These are phyloP conservation scores for Tenualosa thibaudeaui DNA, from an alignment of 2,797 vertebrate genomes.

Conservation along the genomic window DNA sequence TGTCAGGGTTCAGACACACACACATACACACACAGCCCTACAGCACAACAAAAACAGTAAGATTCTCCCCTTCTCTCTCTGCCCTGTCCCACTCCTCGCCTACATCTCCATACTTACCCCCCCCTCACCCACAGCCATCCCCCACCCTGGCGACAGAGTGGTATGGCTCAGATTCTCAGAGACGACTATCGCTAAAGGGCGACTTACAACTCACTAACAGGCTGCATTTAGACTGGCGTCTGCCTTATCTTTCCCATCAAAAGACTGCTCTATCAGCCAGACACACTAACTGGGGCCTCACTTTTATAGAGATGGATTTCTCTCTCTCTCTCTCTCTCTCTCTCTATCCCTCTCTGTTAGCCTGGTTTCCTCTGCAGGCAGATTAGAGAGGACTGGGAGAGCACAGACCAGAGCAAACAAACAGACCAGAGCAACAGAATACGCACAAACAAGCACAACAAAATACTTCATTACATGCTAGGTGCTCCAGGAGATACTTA, in stretches of 20 bases:
- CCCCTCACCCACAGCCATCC: not conserved
- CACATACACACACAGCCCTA: too few relatives aligned
- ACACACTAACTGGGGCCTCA: conserved; percentile 72
- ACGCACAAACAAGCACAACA: not conserved
- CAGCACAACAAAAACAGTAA: conserved; percentile 49
- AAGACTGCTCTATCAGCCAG: conserved; percentile 78
- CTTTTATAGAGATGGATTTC: conserved; percentile 78
- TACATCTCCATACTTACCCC: not conserved
- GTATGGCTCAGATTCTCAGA: conserved; percentile 66
- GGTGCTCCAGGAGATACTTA: not conserved
- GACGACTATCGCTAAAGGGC: conserved; percentile 70
- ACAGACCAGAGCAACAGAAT: not conserved
- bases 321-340: conserved; percentile 58
- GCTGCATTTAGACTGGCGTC: conserved; percentile 78
- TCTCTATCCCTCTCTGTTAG: not conserved
- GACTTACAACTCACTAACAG: conserved; percentile 68
- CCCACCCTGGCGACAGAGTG: conserved; percentile 39
- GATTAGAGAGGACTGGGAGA: not conserved
- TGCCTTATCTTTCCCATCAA: conserved; percentile 79
- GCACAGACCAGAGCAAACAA: not conserved
- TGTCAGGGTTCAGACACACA: conserved; percentile 35
- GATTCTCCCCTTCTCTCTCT: not conserved
- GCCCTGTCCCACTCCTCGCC: too few relatives aligned
- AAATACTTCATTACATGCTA: not conserved
- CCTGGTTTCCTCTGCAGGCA: not conserved